phyloP scores from a whole-genome alignment of 2,113 vertebrate species.

The Hassar affinis region DNA sequence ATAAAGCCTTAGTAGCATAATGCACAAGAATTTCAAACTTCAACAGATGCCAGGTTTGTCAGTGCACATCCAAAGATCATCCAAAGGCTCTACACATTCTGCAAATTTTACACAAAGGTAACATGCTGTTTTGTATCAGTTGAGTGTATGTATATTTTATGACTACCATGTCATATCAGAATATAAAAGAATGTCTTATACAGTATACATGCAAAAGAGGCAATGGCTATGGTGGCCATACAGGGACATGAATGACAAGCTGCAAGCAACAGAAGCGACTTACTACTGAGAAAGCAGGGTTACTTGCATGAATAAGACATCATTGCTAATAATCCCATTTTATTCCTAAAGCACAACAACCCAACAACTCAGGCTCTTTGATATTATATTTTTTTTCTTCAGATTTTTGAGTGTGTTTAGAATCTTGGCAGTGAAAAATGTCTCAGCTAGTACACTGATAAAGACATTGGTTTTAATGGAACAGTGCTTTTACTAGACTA shows the following conservation, averaged over 20 bases:
- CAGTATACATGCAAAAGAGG: no score
- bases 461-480: neutral
- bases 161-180: no score
- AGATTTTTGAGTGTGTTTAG: neutral
- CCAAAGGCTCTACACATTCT: neutral
- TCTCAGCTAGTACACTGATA: neutral
- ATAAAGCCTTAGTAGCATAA: neutral
- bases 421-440: neutral
- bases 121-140: no score
- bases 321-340: neutral
- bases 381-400: neutral
- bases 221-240: no score
- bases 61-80: neutral
- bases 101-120: no score
- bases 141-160: no score
- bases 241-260: no score
- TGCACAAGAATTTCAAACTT: neutral
- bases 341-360: neutral
- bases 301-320: neutral
- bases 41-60: neutral
- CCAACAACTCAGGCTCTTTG: neutral
- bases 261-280: neutral
- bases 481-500: neutral
- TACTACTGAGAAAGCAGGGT: neutral
- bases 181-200: no score